Conservation (phyloP, 2,113 vertebrate genomes). For the Gallinago paraguaiae region DNA sequence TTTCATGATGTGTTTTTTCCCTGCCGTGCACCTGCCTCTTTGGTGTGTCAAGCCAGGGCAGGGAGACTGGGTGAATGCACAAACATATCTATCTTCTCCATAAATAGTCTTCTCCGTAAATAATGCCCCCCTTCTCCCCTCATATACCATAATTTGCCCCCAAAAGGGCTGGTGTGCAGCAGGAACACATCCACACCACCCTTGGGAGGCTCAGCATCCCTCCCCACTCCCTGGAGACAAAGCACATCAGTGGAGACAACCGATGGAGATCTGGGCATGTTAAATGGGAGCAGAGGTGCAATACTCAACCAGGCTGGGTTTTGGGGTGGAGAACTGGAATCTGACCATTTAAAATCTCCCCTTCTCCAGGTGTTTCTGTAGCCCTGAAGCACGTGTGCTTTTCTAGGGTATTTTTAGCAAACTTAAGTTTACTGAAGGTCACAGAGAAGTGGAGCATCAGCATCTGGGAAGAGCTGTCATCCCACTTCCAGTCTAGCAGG, state of each 20-base stretch:
- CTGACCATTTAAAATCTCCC: not conserved
- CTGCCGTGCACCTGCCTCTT: not conserved
- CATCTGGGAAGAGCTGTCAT: slow-evolving; percentile 55
- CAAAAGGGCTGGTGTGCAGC: not conserved
- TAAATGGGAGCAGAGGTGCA: not conserved
- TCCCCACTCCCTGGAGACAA: not conserved
- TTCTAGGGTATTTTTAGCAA: slow-evolving; percentile 59
- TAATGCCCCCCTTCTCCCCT: rapidly evolving
- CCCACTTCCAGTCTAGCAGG: slow-evolving; percentile 65
- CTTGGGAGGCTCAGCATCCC: not conserved
- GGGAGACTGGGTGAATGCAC: rapidly evolving
- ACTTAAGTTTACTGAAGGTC: slow-evolving; percentile 2
- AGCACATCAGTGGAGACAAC: rapidly evolving
- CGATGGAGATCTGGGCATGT: rapidly evolving
- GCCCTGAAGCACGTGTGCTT: not conserved
- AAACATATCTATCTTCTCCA: not conserved
- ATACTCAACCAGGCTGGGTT: not conserved
- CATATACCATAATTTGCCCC: rapidly evolving
- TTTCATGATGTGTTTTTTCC: not conserved
- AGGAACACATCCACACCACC: not conserved
- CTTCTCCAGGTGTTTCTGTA: not conserved
- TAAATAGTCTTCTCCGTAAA: not conserved
- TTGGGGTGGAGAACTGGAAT: not conserved
- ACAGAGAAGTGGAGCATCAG: slow-evolving; percentile 40
- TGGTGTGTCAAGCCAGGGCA: not conserved